phyloP scores from a whole-genome alignment of 2,888 invertebrate species.

The Baronia brevicornis region DNA sequence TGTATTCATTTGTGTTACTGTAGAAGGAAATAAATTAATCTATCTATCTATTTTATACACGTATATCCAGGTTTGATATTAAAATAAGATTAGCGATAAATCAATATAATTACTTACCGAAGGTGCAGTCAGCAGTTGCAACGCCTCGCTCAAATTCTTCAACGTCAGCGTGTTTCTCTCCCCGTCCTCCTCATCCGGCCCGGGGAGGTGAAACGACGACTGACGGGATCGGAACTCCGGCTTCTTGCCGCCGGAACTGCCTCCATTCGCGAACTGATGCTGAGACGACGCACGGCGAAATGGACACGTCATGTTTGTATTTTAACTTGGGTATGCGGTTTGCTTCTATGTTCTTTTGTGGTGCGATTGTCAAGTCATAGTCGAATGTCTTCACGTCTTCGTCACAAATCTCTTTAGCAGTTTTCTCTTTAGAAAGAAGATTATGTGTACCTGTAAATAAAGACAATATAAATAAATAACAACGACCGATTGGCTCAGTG shows the following conservation, averaged over 20 bases:
- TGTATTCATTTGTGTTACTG: neutral
- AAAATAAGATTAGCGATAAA: slow-evolving; percentile 1
- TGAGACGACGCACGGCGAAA: slow-evolving; percentile 75
- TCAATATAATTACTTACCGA: slow-evolving; percentile 78
- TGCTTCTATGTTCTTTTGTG: slow-evolving; percentile 1
- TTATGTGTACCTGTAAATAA: too few species aligned
- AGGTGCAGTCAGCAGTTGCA: slow-evolving; percentile 87
- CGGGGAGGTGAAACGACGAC: slow-evolving; percentile 78
- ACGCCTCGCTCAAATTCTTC: slow-evolving; percentile 87
- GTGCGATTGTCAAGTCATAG: slow-evolving; percentile 24
- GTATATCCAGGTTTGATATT: neutral
- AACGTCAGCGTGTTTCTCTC: slow-evolving; percentile 81
- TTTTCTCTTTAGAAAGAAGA: too few species aligned
- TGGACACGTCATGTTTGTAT: slow-evolving; percentile 69
- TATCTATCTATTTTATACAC: too few species aligned
- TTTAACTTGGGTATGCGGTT: slow-evolving; percentile 7
- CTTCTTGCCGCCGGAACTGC: slow-evolving; percentile 50
- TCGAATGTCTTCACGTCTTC: too few species aligned
- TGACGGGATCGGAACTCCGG: slow-evolving; percentile 74
- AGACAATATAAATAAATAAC: too few species aligned
- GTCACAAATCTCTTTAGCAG: too few species aligned
- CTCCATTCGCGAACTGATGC: slow-evolving; percentile 69
- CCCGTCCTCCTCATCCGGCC: slow-evolving; percentile 78
- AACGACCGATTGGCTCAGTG: too few species aligned
- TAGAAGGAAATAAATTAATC: too few species aligned